These are phyloP conservation scores for Leptopterna dolabrata DNA, from an alignment of 2,888 invertebrate species.

Conservation along the genomic window DNA sequence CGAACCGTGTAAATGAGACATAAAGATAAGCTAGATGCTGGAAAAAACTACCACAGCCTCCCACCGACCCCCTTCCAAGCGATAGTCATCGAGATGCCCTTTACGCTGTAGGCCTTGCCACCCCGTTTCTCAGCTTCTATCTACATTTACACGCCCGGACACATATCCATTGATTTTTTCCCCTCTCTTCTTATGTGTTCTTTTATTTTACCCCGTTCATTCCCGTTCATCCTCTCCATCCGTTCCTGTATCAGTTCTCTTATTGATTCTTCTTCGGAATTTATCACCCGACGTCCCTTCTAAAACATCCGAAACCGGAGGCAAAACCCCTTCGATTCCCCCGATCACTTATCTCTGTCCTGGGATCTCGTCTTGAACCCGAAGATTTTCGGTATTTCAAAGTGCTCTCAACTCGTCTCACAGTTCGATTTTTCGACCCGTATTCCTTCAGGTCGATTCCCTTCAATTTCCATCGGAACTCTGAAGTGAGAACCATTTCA, in stretches of 20 bases:
- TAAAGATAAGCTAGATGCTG: neutral
- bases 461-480: slow-evolving; percentile 7
- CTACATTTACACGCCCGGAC: slow-evolving; percentile 7
- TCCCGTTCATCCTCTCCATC: neutral
- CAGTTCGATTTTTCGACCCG: neutral
- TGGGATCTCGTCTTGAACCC: neutral
- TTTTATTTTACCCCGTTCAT: neutral
- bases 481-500: neutral
- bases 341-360: neutral
- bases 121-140: neutral
- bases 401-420: neutral
- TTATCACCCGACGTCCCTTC: neutral
- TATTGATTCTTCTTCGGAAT: slow-evolving; percentile 2
- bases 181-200: neutral
- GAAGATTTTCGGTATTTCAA: slow-evolving; percentile 3
- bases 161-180: slow-evolving; percentile 7
- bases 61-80: neutral
- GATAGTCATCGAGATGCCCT: neutral
- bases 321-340: neutral
- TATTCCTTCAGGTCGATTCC: neutral
- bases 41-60: neutral
- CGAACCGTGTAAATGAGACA: neutral
- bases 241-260: neutral
- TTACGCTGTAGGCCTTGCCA: neutral
- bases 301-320: slow-evolving; percentile 8